Evolutionary conservation across 2,888 invertebrate species (phyloP), one percentile per base, ranked within the genome.

Genomic region (Tetropium fuscum): DNA sequence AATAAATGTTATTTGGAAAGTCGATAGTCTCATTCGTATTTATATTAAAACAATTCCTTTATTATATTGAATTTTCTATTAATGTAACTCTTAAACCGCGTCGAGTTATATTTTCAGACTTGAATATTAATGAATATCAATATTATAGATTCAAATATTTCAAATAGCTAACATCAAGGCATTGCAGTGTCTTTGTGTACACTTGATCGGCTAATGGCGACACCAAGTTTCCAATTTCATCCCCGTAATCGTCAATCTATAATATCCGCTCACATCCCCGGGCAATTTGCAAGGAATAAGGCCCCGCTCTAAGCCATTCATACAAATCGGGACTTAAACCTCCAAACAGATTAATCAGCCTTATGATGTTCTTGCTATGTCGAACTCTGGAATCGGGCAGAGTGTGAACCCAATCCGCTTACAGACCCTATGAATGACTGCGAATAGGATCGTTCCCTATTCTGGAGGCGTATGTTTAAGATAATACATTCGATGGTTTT

Each of bases 181-280:
- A n/a, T n/a, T 34, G 34, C 34, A 34, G 13, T 34, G 11, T 34
- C 34, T 34, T 34, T 34, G 13, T 15, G 13, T 34, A 34, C 22
- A 20, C 43, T 22, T 19, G 43, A 19, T 22, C 19, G 8, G 20
- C 51, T 40, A 40, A 51, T 54, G 44, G 47, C 27, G 36, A 55
- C 25, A 47, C 47, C 18, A 36, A 30, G 47, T 25, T 36, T 34
- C 55, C 47, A 36, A 36, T 55, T 55, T 38, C 55, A 38, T 41
- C 41, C 22, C n/a, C 36, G 36, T 55, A 55, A 55, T 55, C 47
- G 55, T 16, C 45, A 47, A 55, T 55, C 55, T 32, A 55, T 55
- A 55, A 55, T 53, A 15, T 25, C 11, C 13, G 25, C 36, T 49
- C 36, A 10, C n/a, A 16, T 15, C 44, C 27, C 36, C 4, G 19